Evolutionary conservation across 2,797 vertebrate species (phyloP).

Genomic region (Spondyliosoma cantharus): DNA sequence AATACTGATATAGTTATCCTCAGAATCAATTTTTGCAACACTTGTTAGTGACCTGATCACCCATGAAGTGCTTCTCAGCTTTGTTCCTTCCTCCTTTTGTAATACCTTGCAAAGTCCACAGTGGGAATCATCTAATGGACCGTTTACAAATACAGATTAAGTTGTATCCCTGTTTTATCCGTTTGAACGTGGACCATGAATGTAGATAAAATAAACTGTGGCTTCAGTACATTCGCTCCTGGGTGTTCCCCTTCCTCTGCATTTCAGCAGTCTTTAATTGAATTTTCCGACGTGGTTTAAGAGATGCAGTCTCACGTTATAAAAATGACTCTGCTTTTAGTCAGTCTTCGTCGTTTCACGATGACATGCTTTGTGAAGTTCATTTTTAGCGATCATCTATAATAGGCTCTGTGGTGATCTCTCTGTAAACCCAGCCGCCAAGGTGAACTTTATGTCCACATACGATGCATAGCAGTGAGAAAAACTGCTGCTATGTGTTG

Average conservation of each 20-base stretch:
- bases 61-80: neutral
- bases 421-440: neutral
- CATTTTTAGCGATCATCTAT: conserved; percentile 17
- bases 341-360: conserved; percentile 6
- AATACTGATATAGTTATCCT: neutral
- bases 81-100: neutral
- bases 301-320: neutral
- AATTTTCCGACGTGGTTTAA: neutral
- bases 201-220: neutral
- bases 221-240: neutral
- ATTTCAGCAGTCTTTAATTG: neutral
- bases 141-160: neutral
- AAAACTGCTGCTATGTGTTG: conserved; percentile 39
- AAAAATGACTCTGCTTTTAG: neutral
- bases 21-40: neutral
- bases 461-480: neutral
- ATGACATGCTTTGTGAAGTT: conserved; percentile 6
- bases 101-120: neutral
- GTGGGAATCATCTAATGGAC: neutral
- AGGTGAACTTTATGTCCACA: neutral
- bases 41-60: conserved; percentile 1
- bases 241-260: neutral
- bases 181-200: neutral
- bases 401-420: neutral
- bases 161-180: neutral